Percentiles rank a stretch among this genome's conserved stretches.
phyloP scores from a whole-genome alignment of 2,113 vertebrate genomes.

The Scomber scombrus region DNA sequence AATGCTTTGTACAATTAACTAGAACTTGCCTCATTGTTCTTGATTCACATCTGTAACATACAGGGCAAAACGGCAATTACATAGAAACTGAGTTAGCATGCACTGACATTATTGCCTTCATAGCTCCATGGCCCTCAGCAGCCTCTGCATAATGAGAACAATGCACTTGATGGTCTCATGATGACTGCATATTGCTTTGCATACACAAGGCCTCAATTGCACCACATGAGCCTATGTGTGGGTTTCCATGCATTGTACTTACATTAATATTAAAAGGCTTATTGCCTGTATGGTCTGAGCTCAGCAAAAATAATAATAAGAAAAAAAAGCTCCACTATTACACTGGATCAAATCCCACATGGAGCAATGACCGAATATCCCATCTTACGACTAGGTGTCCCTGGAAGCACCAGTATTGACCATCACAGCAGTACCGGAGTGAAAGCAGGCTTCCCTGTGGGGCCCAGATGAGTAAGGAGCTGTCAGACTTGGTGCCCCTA shows the following conservation, averaged over 20 bases:
- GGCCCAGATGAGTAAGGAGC: constrained; percentile 81
- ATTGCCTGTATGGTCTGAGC: constrained; percentile 43
- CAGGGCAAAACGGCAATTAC: constrained; percentile 24
- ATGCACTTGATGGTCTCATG: constrained; percentile 60
- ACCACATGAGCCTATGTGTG: constrained; percentile 22
- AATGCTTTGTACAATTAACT: constrained; percentile 39
- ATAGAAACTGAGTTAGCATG: constrained; percentile 45
- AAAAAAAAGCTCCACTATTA: constrained; percentile 15
- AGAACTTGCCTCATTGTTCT: constrained; percentile 25
- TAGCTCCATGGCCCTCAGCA: constrained; percentile 49
- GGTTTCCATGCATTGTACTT: constrained; percentile 32
- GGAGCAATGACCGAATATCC: constrained; percentile 64
- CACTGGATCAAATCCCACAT: constrained; percentile 66
- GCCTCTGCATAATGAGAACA: constrained; percentile 57
- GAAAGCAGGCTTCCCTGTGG: constrained; percentile 78
- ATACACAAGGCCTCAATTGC: constrained; percentile 41
- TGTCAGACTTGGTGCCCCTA: constrained; percentile 75
- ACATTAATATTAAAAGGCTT: constrained; percentile 58
- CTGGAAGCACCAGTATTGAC: constrained; percentile 76
- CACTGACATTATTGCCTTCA: constrained; percentile 57
- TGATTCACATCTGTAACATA: constrained; percentile 49
- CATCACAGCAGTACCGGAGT: constrained; percentile 69
- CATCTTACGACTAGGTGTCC: constrained; percentile 70
- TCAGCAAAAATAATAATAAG: constrained; percentile 50
- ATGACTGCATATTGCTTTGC: constrained; percentile 62